Evolutionary conservation across 1,140 invertebrate genomes (phyloP), one percentile per base, ranked within the genome.

Genomic region (Drosophila azteca): DNA sequence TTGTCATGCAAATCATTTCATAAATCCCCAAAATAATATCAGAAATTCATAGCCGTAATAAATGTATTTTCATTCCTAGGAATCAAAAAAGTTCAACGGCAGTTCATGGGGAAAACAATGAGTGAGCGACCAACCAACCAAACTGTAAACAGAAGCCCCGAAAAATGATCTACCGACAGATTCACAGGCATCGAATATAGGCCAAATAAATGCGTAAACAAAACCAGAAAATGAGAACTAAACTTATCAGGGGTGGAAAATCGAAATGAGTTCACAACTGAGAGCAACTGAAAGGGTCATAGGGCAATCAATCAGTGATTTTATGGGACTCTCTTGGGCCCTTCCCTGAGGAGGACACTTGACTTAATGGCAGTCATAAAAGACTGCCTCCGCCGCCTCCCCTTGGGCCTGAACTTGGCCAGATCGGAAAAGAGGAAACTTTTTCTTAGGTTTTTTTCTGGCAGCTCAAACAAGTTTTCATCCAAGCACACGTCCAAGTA

Each of bases 151-250:
- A 67, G 5, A 45, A 51, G 24, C 57, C 29, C 13, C 13, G 6
- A 54, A 54, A 67, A 55, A 29, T 53, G 20, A 53, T 35, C 29
- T 39, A 65, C 22, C 20, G 41, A 29, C 35, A 8, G 11, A 46
- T 20, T 20, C 17, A 20, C 17, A 20, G 17, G 17, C 17, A 20
- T 20, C 17, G 45, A 65, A 87, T 81, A 61, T 85, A 78, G 77
- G 82, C 77, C 81, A 85, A 69, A 68, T 81, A 61, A 73, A 67
- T 70, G 77, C 29, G 55, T 87, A 85, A 85, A 85, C 77, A 87
- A 87, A 43, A 62, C 8, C 6, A 11, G 39, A 68, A 46, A 76
- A 58, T 53, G 24, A 58, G 49, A 66, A 63, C 53, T 60, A 49
- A 79, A 68, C 54, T 61, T 75, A 83, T 83, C 76, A 54, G 62